A percentile compares a stretch with the other conserved stretches of the same genome.
Conservation (phyloP, 2,797 vertebrate species). For the Trachurus trachurus region DNA sequence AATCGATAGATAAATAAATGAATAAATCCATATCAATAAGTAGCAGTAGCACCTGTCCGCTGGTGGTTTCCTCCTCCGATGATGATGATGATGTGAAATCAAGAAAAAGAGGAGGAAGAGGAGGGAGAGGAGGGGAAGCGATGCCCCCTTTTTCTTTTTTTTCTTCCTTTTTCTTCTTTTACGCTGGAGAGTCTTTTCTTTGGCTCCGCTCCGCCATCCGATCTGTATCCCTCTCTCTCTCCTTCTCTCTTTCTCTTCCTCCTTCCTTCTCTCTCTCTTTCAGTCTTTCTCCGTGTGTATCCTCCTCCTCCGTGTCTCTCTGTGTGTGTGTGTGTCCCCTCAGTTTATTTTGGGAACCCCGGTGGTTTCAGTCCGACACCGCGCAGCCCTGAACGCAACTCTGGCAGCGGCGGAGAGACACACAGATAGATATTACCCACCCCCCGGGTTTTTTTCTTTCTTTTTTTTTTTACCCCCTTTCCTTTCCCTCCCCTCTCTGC, state of each 20-base stretch:
- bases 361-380: constrained; percentile 80
- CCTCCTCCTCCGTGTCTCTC: constrained; percentile 33
- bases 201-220: constrained; percentile 83
- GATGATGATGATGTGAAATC: constrained; percentile 38
- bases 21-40: constrained; percentile 80
- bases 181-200: constrained; percentile 75
- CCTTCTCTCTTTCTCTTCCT: background rate
- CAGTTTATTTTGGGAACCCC: constrained; percentile 79
- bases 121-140: constrained; percentile 32
- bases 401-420: constrained; percentile 72
- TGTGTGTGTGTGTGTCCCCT: constrained; percentile 56
- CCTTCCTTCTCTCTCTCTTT: constrained; percentile 5
- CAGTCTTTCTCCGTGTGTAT: constrained; percentile 37
- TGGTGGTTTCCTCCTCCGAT: constrained; percentile 42
- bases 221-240: constrained; percentile 47
- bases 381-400: constrained; percentile 81
- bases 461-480: constrained; percentile 49
- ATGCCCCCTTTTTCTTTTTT: constrained; percentile 26
- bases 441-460: constrained; percentile 9
- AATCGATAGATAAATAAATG: constrained; percentile 83
- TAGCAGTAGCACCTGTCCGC: constrained; percentile 54
- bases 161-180: constrained; percentile 43
- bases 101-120: constrained; percentile 42
- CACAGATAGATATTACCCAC: constrained; percentile 60
- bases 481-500: constrained; percentile 52